Evolutionary conservation across 2,113 vertebrate species (phyloP), one percentile per base, ranked within the genome.

Genomic region (Nipponia nippon): DNA sequence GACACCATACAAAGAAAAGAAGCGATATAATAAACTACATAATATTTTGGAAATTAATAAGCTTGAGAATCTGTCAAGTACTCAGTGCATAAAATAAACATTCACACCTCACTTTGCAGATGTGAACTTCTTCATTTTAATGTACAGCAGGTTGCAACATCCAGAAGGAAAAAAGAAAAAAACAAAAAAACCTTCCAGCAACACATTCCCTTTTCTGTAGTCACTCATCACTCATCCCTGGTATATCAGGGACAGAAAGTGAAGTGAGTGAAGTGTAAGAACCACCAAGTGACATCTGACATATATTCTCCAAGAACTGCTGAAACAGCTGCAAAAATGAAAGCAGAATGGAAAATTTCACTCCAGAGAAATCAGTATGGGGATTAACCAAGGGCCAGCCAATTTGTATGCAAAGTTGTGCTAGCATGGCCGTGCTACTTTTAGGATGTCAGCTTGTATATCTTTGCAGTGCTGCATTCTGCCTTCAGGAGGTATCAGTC

Each of bases 51-150:
- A 90, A 83, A 90, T 67, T 82, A 75, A 63, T 82, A 42, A 85
- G 18, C 87, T 90, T 85, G 34, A 91, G 66, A 85, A 76, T 76
- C 65, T 94, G 61, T 93, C 93, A 93, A 2, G 61, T 89, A 79
- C 76, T 90, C 36, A 47, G 11, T 55, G 14, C 52, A 83, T 79
- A 87, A 87, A 94, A 89, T 76, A 93, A 91, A 79, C 56, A 85
- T 69, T 76, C 73, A 52, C 5, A 4, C 29, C 44, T 90, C 56
- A 32, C 34, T 93, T 94, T 96, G 92, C 95, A 93, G 84, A 95
- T 93, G 53, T 86, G 89, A 88, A 93, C 84, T 79, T 95, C 78
- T 90, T 83, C 36, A 65, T 87, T 88, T 94, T 87, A 88, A 76
- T 67, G 29, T 42, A 70, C n/a, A 86, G 71, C 69, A 94, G 55